Evolutionary conservation across 2,113 vertebrate genomes (phyloP), one percentile per base, ranked within the genome.

Genomic region (Morone chrysops): DNA sequence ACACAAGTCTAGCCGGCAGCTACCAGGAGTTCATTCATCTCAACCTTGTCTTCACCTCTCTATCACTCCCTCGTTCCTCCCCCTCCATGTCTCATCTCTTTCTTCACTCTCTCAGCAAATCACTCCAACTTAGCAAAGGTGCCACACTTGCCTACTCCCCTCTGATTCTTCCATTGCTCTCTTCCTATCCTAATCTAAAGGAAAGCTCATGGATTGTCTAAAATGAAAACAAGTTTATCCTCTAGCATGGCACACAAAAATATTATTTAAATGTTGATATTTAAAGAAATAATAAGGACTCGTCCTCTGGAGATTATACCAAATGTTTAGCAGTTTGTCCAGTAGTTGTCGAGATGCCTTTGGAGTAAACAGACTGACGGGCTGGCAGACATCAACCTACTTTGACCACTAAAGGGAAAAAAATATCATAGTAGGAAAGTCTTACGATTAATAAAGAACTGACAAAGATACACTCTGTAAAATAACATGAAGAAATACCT

Each of bases 21-120:
- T 47, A 83, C 31, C 75, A 70, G 22, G 60, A 81, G 84, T 91
- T 88, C 76, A 93, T 92, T 89, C 87, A 92, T 90, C 90, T 89
- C 79, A 84, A 77, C 84, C 89, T 82, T 89, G 89, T 87, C 87
- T 83, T 84, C 70, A 66, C 82, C 81, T 80, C 80, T 75, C 74
- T 40, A 67, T 89, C 82, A 68, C 53, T 80, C 38, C 86, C 67
- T 70, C 51, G 36, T 73, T 68, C 81, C 72, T 83, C 45, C 45
- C 70, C 59, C 22, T 60, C 17, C 25, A 53, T 45, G 69, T 80
- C 86, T 81, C 63, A 17, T 70, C 74, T 87, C 75, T 68, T 67
- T 73, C 78, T 70, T 38, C 40, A 50, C 80, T 80, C 60, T 67
- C 62, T 75, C 73, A 62, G 50, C 51, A 65, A 12, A 73, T 80